phyloP scores from a whole-genome alignment of 2,113 vertebrate genomes.

The Phasianus colchicus region DNA sequence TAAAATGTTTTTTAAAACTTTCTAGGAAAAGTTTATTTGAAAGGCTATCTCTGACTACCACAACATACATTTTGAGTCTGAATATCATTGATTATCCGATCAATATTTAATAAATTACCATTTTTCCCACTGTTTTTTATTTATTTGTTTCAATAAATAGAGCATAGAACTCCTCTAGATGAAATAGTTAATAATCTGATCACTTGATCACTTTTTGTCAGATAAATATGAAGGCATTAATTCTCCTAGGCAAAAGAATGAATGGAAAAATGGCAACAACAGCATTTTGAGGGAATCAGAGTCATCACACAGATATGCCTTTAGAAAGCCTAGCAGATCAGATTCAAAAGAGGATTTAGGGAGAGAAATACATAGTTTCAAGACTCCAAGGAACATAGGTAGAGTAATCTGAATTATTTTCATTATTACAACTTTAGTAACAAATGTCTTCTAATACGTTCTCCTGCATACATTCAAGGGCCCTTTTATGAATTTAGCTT shows the following conservation, averaged over 20 bases:
- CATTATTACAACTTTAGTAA: not conserved
- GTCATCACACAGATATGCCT: not conserved
- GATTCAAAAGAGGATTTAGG: not conserved
- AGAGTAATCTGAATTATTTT: not conserved
- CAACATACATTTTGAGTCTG: not conserved
- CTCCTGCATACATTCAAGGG: not conserved
- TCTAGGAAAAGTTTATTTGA: not conserved
- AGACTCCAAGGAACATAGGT: fast-evolving
- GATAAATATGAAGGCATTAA: not conserved
- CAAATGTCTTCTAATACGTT: not conserved
- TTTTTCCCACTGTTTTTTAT: too few relatives aligned
- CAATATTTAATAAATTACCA: not conserved
- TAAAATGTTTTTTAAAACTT: not conserved
- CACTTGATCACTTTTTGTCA: not conserved
- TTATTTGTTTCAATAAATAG: not conserved
- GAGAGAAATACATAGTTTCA: not conserved
- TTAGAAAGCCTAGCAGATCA: not conserved
- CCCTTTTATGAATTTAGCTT: not conserved
- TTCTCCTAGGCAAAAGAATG: not conserved
- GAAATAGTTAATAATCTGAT: not conserved
- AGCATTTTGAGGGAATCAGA: not conserved
- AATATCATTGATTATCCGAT: not conserved
- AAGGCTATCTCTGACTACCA: not conserved
- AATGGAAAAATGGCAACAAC: not conserved
- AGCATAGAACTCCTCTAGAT: not conserved